Conservation (phyloP, 2,888 invertebrate genomes). For the Pseudanteris insignis region DNA sequence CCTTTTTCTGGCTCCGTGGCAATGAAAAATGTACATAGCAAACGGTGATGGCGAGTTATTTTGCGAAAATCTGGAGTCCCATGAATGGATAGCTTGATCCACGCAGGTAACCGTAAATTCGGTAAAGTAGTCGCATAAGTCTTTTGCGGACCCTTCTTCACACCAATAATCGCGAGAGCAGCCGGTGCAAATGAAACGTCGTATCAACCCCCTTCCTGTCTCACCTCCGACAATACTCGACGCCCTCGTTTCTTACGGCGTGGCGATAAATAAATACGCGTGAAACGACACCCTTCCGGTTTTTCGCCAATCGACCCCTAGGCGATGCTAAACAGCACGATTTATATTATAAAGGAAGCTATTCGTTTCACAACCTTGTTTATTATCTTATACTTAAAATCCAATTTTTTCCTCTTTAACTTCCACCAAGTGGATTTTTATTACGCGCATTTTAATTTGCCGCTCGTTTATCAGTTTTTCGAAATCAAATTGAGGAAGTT, state of each 20-base stretch:
- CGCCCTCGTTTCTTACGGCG: constrained; percentile 39
- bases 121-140: constrained; percentile 18
- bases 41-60: background rate
- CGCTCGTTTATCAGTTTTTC: too few relatives aligned
- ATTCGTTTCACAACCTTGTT: constrained; percentile 36
- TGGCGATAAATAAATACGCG: constrained; percentile 52
- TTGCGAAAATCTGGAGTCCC: constrained; percentile 1
- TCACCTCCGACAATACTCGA: constrained; percentile 35
- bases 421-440: constrained; percentile 1
- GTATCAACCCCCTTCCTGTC: constrained; percentile 17
- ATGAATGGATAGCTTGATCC: constrained; percentile 1
- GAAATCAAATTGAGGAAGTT: too few relatives aligned
- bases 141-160: constrained; percentile 17
- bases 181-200: constrained; percentile 40
- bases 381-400: constrained; percentile 24
- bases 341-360: constrained; percentile 43
- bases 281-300: constrained; percentile 44
- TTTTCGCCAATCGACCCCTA: constrained; percentile 32
- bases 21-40: background rate
- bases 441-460: background rate
- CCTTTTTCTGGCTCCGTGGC: too few relatives aligned
- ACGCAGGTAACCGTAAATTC: constrained; percentile 22
- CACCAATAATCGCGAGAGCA: constrained; percentile 39
- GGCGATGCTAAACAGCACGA: constrained; percentile 33
- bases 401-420: constrained; percentile 18